These are phyloP conservation scores for Aurelia aurita complex sp. Pacific DNA, from an alignment of 30 jellyfish, hydroid and myxozoan genomes.

Conservation along the genomic window DNA sequence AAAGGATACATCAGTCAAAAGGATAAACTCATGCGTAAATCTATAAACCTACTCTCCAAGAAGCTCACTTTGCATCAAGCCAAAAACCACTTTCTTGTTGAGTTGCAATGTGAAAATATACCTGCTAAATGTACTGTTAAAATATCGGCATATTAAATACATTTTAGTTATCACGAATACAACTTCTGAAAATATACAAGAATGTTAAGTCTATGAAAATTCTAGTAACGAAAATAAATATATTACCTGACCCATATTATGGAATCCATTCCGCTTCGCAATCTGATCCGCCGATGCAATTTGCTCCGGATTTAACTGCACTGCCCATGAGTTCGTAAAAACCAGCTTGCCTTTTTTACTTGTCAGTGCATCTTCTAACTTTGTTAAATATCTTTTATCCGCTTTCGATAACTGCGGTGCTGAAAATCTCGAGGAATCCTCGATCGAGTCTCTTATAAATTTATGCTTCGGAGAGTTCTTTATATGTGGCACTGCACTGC, in stretches of 20 bases:
- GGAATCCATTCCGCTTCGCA: conserved; percentile 96
- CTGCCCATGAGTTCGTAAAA: conserved; percentile 98
- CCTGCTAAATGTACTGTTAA: too few relatives aligned
- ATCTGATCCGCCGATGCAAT: conserved; percentile 96
- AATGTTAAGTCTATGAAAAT: too few relatives aligned
- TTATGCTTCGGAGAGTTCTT: neutral
- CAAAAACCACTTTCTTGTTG: too few relatives aligned
- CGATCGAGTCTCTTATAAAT: conserved; percentile 5
- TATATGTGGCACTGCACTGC: conserved; percentile 25
- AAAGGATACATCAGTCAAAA: too few relatives aligned
- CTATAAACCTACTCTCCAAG: too few relatives aligned
- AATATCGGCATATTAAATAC: too few relatives aligned
- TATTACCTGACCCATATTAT: conserved; percentile 95
- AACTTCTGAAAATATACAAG: too few relatives aligned
- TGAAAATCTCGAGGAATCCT: conserved; percentile 52
- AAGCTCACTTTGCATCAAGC: too few relatives aligned
- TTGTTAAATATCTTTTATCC: conserved; percentile 83
- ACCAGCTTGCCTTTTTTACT: conserved; percentile 78
- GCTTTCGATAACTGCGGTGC: conserved; percentile 91
- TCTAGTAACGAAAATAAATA: neutral
- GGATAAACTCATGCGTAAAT: too few relatives aligned
- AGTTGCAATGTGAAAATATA: too few relatives aligned
- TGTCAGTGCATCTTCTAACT: conserved; percentile 92
- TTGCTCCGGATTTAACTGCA: conserved; percentile 96
- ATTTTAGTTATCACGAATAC: too few relatives aligned